Percentiles rank a stretch among this genome's conserved stretches.
phyloP scores from a whole-genome alignment of 2,888 invertebrate species.

The Papilio elwesi region DNA sequence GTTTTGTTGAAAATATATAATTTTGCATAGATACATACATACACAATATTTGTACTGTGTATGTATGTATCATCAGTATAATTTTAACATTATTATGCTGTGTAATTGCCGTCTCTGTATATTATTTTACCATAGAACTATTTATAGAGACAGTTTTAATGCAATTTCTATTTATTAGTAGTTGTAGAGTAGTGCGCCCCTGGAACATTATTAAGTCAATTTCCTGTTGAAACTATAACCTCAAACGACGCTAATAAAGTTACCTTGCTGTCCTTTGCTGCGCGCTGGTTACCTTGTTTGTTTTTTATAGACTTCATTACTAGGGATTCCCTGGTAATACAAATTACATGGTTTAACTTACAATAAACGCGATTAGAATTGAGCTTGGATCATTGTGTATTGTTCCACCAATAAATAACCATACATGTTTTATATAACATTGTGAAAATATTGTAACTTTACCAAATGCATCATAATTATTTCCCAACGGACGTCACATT shows the following conservation, averaged over 20 bases:
- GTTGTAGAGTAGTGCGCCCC: slow-evolving; percentile 11
- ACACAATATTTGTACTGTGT: no score
- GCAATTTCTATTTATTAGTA: slow-evolving; percentile 19
- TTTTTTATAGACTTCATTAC: not conserved
- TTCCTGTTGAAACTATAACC: slow-evolving; percentile 25
- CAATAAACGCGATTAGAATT: not conserved
- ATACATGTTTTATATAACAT: no score
- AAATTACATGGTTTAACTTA: not conserved
- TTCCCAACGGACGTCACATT: no score
- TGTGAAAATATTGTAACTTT: no score
- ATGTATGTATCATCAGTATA: no score
- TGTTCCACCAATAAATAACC: no score
- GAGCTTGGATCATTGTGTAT: no score
- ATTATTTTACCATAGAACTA: slow-evolving; percentile 3
- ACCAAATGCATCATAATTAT: no score
- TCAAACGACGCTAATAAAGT: slow-evolving; percentile 24
- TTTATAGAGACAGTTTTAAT: slow-evolving; percentile 18
- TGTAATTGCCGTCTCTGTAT: slow-evolving; percentile 1
- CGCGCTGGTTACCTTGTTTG: no score
- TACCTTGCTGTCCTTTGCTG: not conserved
- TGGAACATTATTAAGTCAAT: slow-evolving; percentile 28
- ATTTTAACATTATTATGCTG: not conserved
- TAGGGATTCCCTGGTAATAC: not conserved
- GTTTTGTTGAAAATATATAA: no score
- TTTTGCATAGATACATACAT: no score